Base-by-base conservation (phyloP, 1,140 invertebrate genomes). In the Hypsibius dujardini region DNA sequence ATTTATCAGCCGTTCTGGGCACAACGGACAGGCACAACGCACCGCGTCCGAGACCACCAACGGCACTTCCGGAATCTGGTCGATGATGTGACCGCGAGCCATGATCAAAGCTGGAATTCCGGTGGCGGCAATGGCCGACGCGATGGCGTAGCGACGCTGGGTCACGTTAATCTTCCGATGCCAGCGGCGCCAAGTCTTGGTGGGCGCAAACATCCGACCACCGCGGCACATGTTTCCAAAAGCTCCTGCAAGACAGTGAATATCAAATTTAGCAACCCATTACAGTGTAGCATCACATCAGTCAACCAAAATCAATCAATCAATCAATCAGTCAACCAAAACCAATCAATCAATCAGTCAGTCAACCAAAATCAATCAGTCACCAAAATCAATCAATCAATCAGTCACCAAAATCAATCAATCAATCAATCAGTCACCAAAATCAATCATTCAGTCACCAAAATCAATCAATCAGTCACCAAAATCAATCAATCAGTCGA, bases 161-260 rank as follows among this genome's bases (percentile, higher is more conserved):
- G 95, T 94, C 3, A 95, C 85, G 79, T 98, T 98, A 72, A 98
- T 87, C 76, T 88, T 88, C 74, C 95, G 86, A 81, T 99, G 94
- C 96, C 96, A 99, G 76, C 93, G 87, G 75, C 96, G 85, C 89
- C 89, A 99, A 1, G 88, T 90, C 80, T 98, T 98, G 47, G 94
- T 98, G 1, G 95, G 96, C 2, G 95, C 95, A 82, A 98, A 98
- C 95, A 98, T 98, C 73, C 94, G 90, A 72, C 96, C 96, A 76
- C 95, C 95, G 80, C 95, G 87, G 83, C 96, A 99, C 95, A 99
- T 99, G 85, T 99, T 99, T 75, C 96, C 96, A 80, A 98, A 99
- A 69, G 96, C 96, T 85, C 62, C 62, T 67, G 42, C 12, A 28
- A 15, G 42, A 42, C 12, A 67, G 45, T 7, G 7, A 56, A 7